Base-by-base conservation (phyloP, 2,113 vertebrate species). In the Craseonycteris thonglongyai region DNA sequence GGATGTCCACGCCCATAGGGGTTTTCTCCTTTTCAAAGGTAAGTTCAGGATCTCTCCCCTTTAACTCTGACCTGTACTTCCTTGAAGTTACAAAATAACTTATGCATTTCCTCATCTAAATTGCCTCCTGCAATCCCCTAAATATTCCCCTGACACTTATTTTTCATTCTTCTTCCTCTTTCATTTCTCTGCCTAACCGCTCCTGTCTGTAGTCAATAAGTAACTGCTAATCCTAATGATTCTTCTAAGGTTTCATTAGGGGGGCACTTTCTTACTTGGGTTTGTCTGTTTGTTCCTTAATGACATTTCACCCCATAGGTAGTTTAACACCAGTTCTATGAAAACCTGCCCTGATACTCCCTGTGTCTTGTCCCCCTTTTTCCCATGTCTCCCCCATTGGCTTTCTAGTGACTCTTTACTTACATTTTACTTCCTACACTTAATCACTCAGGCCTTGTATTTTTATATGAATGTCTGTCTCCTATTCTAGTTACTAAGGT, bases 1-100 rank as follows among this genome's bases (percentile, higher is more conserved):
- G 28, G 33, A 21, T 6, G 15, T 2, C 28, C 22, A 21, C 0
- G 5, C 19, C 18, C 45, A 26, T 3, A 1, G 8, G 18, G 26
- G 13, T 4, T 30, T 65, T 79, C 16, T 6, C 59, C 45, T 47
- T 81, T 76, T 18, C 78, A 47, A 24, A 54, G 21, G 12, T 51
- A 80, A 88, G 3, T 12, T 47, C 26, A 24, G 38, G 12, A 15
- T 54, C 51, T 56, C 14, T 59, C 5, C 33, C 21, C 10, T 9
- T 33, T 22, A 81, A 33, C n/a, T 88, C 63, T 90, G 26, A 63
- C 51, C 49, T 56, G 5, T 6, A 49, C 28, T 82, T 49, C 69
- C 75, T 28, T 56, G 72, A 24, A 42, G 58, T 28, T 61, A 49
- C 1, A 14, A 28, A 87, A 49, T n/a, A 69, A 63, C 4, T 40